These are phyloP conservation scores for Diloba caeruleocephala DNA, from an alignment of 2,888 invertebrate species.

Conservation along the genomic window DNA sequence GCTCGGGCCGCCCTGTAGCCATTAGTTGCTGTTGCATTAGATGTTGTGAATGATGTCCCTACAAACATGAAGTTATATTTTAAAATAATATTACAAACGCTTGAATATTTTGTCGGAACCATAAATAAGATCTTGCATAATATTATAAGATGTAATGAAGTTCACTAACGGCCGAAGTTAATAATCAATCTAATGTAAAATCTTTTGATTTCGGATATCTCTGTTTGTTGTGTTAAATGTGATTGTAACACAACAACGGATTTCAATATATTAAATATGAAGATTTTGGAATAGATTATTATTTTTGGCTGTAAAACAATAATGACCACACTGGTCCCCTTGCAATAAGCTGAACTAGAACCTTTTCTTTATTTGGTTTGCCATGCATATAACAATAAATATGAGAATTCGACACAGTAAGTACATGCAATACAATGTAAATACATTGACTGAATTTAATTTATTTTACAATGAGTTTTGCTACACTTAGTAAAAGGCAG, in stretches of 20 bases:
- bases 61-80: conserved; percentile 26
- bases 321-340: neutral
- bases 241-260: too few relatives aligned
- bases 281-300: too few relatives aligned
- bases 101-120: neutral
- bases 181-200: too few relatives aligned
- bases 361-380: conserved; percentile 1
- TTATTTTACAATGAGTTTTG: neutral
- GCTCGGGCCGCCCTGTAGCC: conserved; percentile 78
- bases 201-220: too few relatives aligned
- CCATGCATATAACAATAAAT: conserved; percentile 51
- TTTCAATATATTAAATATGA: too few relatives aligned
- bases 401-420: conserved; percentile 23
- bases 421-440: conserved; percentile 39
- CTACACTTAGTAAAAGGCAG: neutral
- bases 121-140: conserved; percentile 8
- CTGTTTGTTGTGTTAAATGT: too few relatives aligned
- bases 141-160: too few relatives aligned
- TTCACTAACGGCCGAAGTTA: too few relatives aligned
- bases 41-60: conserved; percentile 87
- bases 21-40: conserved; percentile 87
- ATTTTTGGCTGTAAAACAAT: conserved; percentile 4
- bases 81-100: conserved; percentile 6
- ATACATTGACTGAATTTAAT: conserved; percentile 4
- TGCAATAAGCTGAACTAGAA: neutral